Base-by-base conservation (phyloP, 2,113 vertebrate species). In the Symphodus melops region DNA sequence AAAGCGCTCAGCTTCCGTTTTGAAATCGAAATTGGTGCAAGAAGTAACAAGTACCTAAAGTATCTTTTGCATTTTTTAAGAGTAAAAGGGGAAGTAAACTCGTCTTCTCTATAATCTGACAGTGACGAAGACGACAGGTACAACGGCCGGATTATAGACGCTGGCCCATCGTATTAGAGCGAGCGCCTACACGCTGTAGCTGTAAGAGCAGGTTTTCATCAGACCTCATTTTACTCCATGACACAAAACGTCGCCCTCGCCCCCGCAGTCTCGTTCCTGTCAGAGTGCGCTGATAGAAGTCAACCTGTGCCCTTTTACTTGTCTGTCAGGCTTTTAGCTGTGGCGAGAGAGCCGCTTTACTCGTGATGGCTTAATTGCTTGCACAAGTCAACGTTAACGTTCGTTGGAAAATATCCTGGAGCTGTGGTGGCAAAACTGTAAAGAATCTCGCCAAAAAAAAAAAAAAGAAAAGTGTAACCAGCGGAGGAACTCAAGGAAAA, bases 121-220 rank as follows among this genome's bases (percentile, higher is more conserved):
- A 66, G 62, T 0, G 36, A 72, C 39, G 60, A 65, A 61, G 78
- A 33, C 51, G 8, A 36, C 55, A 67, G 39, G 14, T 67, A 66
- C 77, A 77, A 86, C 28, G 20, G 70, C 21, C 23, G 49, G 79
- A 73, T 78, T 78, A 84, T 7, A 1, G 67, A 77, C 13, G 23
- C 53, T 71, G 6, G 17, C 16, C 51, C 63, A 9, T 55, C 25
- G 25, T 5, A 51, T 71, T 46, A 76, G 7, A 73, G 55, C 23
- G 9, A 21, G 21, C 16, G 7, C 11, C 64, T 56, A 68, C 49
- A 73, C 56, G 71, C 63, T 69, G 60, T 55, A 54, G 59, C 75
- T 69, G 59, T 11, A 37, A 28, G 17, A 67, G 76, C 73, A 60
- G 66, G 41, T 63, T 71, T 71, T 74, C 57, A 58, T 42, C 61